A percentile compares a stretch with the other conserved stretches of the same genome.
These are phyloP conservation scores for Forbesichthys papilliferus DNA, from an alignment of 2,113 vertebrate species.

Conservation along the genomic window DNA sequence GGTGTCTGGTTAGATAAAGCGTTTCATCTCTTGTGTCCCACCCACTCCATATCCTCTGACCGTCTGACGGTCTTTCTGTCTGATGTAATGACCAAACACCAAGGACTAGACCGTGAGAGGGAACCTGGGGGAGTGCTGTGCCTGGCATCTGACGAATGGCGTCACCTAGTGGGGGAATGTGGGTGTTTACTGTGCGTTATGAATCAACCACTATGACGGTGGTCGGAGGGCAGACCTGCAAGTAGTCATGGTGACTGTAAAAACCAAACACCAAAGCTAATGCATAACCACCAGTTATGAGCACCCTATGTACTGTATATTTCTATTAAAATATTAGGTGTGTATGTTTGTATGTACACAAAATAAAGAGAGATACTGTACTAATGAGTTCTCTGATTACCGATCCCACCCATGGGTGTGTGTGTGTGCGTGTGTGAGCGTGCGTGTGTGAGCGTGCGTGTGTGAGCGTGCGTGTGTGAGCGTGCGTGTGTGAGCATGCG, in stretches of 20 bases:
- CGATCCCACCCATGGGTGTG: conserved; percentile 30
- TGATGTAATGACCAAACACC: conserved; percentile 65
- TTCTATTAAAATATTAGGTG: background rate
- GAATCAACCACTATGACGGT: conserved; percentile 15
- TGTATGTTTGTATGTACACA: background rate
- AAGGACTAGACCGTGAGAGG: conserved; percentile 41
- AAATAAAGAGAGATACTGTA: conserved; percentile 1
- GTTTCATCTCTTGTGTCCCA: conserved; percentile 31
- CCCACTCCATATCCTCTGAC: background rate
- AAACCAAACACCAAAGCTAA: no score
- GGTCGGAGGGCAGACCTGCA: background rate
- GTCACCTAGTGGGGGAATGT: conserved; percentile 68
- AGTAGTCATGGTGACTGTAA: background rate
- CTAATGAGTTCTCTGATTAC: conserved; percentile 44
- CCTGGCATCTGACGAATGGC: conserved; percentile 49
- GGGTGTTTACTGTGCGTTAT: conserved; percentile 24
- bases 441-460: background rate
- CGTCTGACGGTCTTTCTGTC: conserved; percentile 36
- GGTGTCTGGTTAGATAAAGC: conserved; percentile 33
- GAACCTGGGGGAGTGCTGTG: conserved; percentile 37
- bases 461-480: background rate
- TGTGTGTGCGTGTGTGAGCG: background rate
- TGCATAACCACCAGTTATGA: no score
- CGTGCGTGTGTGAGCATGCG: background rate
- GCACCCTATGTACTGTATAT: no score